A percentile compares a stretch with the other conserved stretches of the same genome.
Evolutionary conservation across 2,797 vertebrate species (phyloP).

Genomic region (Coregonus ussuriensis): DNA sequence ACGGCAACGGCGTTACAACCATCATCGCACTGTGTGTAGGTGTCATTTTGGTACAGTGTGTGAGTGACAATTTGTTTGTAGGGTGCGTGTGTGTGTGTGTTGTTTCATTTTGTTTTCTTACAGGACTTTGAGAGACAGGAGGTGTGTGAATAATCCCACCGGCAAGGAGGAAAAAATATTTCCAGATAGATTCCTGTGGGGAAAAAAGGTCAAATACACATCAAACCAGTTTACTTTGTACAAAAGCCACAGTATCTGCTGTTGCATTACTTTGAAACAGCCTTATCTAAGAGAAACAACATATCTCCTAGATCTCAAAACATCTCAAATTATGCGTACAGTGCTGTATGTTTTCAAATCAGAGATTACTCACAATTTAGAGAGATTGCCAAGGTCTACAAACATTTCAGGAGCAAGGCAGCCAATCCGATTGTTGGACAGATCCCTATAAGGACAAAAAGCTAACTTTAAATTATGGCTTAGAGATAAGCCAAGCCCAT

Average conservation of each 20-base stretch:
- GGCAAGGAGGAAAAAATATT: constrained; percentile 91
- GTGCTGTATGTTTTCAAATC: constrained; percentile 45
- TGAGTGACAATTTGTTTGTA: not conserved
- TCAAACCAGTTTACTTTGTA: constrained; percentile 22
- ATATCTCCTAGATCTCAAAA: constrained; percentile 11
- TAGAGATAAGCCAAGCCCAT: constrained; percentile 29
- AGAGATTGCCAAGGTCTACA: constrained; percentile 82
- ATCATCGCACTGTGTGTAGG: not conserved
- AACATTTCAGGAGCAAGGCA: constrained; percentile 89
- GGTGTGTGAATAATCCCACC: constrained; percentile 82
- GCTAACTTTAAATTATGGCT: constrained; percentile 27
- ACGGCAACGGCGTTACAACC: not conserved
- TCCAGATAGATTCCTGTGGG: constrained; percentile 85
- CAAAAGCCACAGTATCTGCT: constrained; percentile 1
- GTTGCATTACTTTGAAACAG: constrained; percentile 8
- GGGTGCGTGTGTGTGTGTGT: constrained; percentile 7
- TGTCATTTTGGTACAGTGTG: not conserved
- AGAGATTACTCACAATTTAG: constrained; percentile 86
- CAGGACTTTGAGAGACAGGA: constrained; percentile 83
- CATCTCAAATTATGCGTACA: constrained; percentile 27
- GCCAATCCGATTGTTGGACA: constrained; percentile 92
- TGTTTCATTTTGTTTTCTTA: constrained; percentile 68
- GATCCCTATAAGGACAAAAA: constrained; percentile 78
- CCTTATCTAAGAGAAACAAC: constrained; percentile 23
- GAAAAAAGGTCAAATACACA: constrained; percentile 13